Evolutionary conservation across 2,888 invertebrate species (phyloP).

Genomic region (Aradus depressus): DNA sequence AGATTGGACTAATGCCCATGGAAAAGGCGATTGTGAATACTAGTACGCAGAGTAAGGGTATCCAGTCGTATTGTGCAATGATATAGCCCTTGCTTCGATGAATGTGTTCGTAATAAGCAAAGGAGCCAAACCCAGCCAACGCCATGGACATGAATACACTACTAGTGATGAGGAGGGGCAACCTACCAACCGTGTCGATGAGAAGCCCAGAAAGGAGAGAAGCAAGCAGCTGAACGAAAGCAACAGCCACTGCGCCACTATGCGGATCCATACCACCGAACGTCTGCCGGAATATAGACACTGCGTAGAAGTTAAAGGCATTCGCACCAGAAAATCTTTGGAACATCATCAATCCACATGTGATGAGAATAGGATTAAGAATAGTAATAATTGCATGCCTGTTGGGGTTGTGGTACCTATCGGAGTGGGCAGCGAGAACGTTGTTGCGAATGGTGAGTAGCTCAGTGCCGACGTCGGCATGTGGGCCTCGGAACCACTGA

Average conservation of each 20-base stretch:
- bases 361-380: constrained; percentile 63
- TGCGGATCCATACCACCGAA: constrained; percentile 72
- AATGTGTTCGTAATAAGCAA: constrained; percentile 66
- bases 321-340: constrained; percentile 55
- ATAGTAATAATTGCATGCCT: constrained; percentile 34
- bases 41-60: constrained; percentile 68
- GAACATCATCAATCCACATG: constrained; percentile 51
- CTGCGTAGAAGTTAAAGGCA: constrained; percentile 75
- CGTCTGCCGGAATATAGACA: constrained; percentile 74
- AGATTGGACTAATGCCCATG: constrained; percentile 79
- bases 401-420: constrained; percentile 27
- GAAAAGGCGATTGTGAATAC: constrained; percentile 77
- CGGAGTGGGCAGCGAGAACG: constrained; percentile 41
- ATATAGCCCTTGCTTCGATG: constrained; percentile 40
- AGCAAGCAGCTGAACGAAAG: constrained; percentile 72
- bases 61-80: constrained; percentile 54
- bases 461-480: constrained; percentile 65
- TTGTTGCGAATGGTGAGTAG: constrained; percentile 58
- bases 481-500: constrained; percentile 70
- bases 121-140: constrained; percentile 73
- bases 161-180: constrained; percentile 72
- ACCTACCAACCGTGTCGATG: constrained; percentile 74
- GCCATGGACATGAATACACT: constrained; percentile 76
- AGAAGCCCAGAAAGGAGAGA: constrained; percentile 68
- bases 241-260: constrained; percentile 73